Base-by-base conservation (phyloP, 37 sponge, comb jelly and placozoan species). In the Diacarnus erythraeanus region DNA sequence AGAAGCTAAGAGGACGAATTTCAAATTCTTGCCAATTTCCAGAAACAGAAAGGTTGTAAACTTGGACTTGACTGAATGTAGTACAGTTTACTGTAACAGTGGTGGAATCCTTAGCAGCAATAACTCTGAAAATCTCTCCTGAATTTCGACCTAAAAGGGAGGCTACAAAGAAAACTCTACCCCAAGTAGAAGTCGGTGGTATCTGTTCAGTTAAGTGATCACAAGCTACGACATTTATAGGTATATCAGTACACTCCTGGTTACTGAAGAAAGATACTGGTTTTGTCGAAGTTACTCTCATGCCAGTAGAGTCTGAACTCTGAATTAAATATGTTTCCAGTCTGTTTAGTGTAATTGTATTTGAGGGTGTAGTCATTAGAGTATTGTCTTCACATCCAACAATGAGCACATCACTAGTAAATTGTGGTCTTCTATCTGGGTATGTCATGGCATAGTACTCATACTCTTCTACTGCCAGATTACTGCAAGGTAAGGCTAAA, bases 131-230 rank as follows among this genome's bases (percentile, higher is more conserved):
- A 4, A 75, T 21, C 34, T 77, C 81, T 35, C 44, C 59, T 47
- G 47, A 21, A 2, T 35, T 81, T 69, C 86, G 69, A 2, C 43
- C 69, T 12, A 10, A 1, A 31, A 85, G 64, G 47, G 91, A 77
- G 29, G 72, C 79, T 38, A 59, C 33, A 15, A 90, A 31, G 35
- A 85, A 85, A 23, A 20, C 17, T 22, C 22, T 74, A 27, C 91
- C 91, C 86, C 85, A 90, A 41, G 82, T 85, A 10, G 69, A 77
- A 59, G 86, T 85, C 30, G 85, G 85, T 26, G 86, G 86, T 20
- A 90, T 26, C 67, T 84, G 86, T 42, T 90, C 86, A 42, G 64
- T 70, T 3, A 85, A 6, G 37, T 73, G 42, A 42, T 90, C 91
- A 90, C 91, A 90, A 6, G 80, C 60, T 36, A 8, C 0, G 0